Evolutionary conservation across 2,888 invertebrate species (phyloP).

Genomic region (Temnothorax ravouxi): DNA sequence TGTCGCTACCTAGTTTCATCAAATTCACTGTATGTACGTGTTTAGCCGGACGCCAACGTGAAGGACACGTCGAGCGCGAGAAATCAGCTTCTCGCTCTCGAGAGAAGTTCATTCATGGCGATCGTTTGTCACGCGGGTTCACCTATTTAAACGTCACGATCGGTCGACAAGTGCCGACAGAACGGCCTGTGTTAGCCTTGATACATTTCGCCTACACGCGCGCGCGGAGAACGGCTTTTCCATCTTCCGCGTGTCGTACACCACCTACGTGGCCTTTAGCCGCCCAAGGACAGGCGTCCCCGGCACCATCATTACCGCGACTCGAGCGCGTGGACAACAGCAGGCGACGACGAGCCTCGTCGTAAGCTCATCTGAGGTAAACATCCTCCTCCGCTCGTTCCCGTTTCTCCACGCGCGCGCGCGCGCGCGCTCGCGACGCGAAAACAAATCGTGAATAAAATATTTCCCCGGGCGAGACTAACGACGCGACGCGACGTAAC

Average conservation of each 20-base stretch:
- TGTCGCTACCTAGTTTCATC: constrained; percentile 14
- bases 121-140: constrained; percentile 75
- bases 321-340: constrained; percentile 56
- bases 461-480: neutral
- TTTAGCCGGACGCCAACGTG: neutral
- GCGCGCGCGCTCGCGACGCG: neutral
- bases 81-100: constrained; percentile 50
- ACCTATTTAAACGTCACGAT: constrained; percentile 75
- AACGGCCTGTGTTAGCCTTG: constrained; percentile 78
- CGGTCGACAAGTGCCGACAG: constrained; percentile 76
- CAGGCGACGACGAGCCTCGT: constrained; percentile 58
- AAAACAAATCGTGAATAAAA: constrained; percentile 47
- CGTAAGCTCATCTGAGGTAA: constrained; percentile 71
- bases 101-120: constrained; percentile 69
- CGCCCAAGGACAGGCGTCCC: constrained; percentile 79
- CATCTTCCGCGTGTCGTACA: constrained; percentile 85
- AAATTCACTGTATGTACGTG: neutral
- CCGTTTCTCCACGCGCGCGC: constrained; percentile 61
- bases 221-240: constrained; percentile 81
- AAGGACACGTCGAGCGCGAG: neutral
- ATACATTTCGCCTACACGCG: constrained; percentile 83
- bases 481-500: constrained; percentile 14
- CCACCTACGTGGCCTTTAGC: constrained; percentile 82
- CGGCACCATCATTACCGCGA: constrained; percentile 69
- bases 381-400: constrained; percentile 80